Conservation (phyloP, 1,140 invertebrate genomes). For the Cardiocondyla obscurior region DNA sequence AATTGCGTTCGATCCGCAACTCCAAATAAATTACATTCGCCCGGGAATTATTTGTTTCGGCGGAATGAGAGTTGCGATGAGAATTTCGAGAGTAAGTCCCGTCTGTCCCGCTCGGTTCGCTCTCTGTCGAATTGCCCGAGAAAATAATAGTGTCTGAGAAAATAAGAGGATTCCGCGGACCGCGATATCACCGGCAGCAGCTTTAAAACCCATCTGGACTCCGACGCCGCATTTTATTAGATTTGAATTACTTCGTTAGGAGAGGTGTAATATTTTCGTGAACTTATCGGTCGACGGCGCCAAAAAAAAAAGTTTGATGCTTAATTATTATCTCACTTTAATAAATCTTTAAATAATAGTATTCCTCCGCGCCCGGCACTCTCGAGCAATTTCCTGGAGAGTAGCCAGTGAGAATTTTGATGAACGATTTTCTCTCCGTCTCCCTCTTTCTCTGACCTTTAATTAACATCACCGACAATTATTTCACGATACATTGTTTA, state of each 20-base stretch:
- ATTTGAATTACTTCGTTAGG: not conserved
- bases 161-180: constrained; percentile 36
- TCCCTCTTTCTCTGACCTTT: not conserved
- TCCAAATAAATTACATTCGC: constrained; percentile 44
- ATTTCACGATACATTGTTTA: constrained; percentile 9
- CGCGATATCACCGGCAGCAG: not conserved
- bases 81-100: constrained; percentile 29
- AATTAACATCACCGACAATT: constrained; percentile 40
- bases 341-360: not conserved
- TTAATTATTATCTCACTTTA: not conserved
- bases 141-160: constrained; percentile 51
- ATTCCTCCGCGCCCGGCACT: no score
- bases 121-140: constrained; percentile 29
- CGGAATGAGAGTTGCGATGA: constrained; percentile 9
- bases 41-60: constrained; percentile 42
- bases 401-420: not conserved
- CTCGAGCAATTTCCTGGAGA: not conserved
- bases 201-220: constrained; percentile 25
- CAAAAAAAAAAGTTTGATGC: not conserved
- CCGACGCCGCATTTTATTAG: not conserved
- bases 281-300: not conserved
- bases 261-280: not conserved
- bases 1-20: constrained; percentile 38
- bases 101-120: not conserved
- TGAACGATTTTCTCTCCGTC: not conserved